A percentile compares a stretch with the other conserved stretches of the same genome.
phyloP scores from a whole-genome alignment of 2,797 vertebrate genomes.

The Eremophila alpestris region DNA sequence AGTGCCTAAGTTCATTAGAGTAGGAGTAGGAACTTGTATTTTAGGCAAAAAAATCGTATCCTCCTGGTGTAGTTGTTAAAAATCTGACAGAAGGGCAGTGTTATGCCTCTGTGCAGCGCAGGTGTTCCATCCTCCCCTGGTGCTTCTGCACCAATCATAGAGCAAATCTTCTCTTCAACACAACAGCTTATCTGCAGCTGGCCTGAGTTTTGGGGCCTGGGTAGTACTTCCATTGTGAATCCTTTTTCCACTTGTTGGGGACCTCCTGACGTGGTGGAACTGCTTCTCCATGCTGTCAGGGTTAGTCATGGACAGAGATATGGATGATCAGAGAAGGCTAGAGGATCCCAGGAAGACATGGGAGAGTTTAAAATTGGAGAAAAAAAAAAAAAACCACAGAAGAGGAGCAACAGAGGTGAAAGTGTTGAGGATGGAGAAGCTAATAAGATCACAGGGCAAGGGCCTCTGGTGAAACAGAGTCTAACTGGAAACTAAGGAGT shows the following conservation, averaged over 20 bases:
- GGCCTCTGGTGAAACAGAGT: background rate
- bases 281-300: background rate
- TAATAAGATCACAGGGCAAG: background rate
- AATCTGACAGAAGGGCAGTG: background rate
- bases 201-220: background rate
- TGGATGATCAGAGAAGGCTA: background rate
- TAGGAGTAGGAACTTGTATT: background rate
- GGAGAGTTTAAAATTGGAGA: background rate
- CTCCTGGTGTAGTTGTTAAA: background rate
- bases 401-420: background rate
- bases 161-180: background rate
- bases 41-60: background rate
- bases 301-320: background rate
- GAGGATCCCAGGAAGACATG: background rate
- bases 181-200: background rate
- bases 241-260: background rate
- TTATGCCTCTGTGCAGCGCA: background rate
- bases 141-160: background rate
- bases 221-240: background rate
- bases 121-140: background rate
- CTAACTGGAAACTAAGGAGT: background rate
- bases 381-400: background rate
- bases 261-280: background rate
- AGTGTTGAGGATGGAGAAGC: background rate
- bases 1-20: background rate